Conservation (phyloP, 2,113 vertebrate genomes). For the Chaenogobius annularis region DNA sequence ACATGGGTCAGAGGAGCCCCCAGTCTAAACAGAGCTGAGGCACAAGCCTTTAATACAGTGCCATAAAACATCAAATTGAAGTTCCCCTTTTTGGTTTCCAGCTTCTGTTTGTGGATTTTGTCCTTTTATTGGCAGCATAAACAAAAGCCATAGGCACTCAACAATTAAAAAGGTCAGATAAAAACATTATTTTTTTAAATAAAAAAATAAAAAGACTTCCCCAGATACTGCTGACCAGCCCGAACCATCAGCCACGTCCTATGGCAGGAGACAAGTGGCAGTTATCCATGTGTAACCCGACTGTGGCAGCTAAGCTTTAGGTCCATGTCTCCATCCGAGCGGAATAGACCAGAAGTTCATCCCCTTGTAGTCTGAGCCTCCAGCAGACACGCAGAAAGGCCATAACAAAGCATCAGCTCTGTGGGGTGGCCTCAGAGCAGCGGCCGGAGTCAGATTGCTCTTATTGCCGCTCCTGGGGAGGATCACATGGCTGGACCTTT, state of each 20-base stretch:
- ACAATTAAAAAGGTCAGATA: conserved; percentile 2
- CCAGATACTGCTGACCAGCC: background rate
- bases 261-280: conserved; percentile 5
- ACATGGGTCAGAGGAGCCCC: conserved; percentile 38
- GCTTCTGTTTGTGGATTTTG: background rate
- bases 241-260: conserved; percentile 9
- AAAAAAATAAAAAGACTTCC: background rate
- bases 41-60: conserved; percentile 19
- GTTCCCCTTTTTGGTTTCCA: background rate
- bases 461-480: conserved; percentile 66
- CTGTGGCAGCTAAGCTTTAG: conserved; percentile 10
- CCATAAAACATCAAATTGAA: background rate
- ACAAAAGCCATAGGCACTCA: conserved; percentile 22
- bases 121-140: conserved; percentile 21
- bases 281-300: conserved; percentile 11
- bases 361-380: conserved; percentile 32
- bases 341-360: conserved; percentile 24
- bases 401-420: conserved; percentile 34
- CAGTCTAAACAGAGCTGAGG: background rate
- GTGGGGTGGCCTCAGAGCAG: conserved; percentile 38
- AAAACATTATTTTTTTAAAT: background rate
- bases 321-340: conserved; percentile 16
- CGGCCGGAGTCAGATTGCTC: conserved; percentile 52
- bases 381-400: conserved; percentile 18
- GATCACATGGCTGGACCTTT: conserved; percentile 60